A percentile compares a stretch with the other conserved stretches of the same genome.
Conservation (phyloP, 2,797 vertebrate species). For the Diplodus puntazzo region DNA sequence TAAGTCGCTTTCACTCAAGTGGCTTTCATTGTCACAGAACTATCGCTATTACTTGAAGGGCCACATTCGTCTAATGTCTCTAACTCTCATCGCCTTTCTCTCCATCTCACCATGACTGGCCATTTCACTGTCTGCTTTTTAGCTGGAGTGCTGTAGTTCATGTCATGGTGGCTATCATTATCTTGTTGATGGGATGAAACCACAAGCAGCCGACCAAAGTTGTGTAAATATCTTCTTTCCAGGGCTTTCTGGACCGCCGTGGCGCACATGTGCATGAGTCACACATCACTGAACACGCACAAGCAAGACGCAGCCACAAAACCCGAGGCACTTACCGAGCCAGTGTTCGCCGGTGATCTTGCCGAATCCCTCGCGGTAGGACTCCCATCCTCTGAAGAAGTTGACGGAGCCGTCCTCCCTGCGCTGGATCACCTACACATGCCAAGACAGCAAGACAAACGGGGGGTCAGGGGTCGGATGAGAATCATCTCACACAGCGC, state of each 20-base stretch:
- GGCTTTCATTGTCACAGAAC: slow-evolving; percentile 16
- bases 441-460: slow-evolving; percentile 37
- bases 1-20: slow-evolving; percentile 4
- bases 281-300: slow-evolving; percentile 17
- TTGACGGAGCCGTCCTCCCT: slow-evolving; percentile 95
- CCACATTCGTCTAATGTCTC: slow-evolving; percentile 18
- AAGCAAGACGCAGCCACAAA: slow-evolving; percentile 16
- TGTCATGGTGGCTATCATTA: background rate
- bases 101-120: slow-evolving; percentile 25
- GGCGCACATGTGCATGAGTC: slow-evolving; percentile 20
- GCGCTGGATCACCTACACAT: slow-evolving; percentile 93
- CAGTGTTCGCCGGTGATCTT: slow-evolving; percentile 98
- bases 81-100: slow-evolving; percentile 1
- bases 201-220: background rate
- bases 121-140: slow-evolving; percentile 7
- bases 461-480: slow-evolving; percentile 51
- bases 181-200: slow-evolving; percentile 6
- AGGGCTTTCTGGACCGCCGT: background rate
- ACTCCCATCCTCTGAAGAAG: slow-evolving; percentile 97
- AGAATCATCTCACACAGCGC: slow-evolving; percentile 41
- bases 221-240: slow-evolving; percentile 11
- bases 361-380: slow-evolving; percentile 95
- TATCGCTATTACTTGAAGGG: slow-evolving; percentile 17
- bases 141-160: slow-evolving; percentile 13
- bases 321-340: slow-evolving; percentile 88